These are phyloP conservation scores for Pollenia angustigena DNA, from an alignment of 2,888 invertebrate genomes.

Conservation along the genomic window DNA sequence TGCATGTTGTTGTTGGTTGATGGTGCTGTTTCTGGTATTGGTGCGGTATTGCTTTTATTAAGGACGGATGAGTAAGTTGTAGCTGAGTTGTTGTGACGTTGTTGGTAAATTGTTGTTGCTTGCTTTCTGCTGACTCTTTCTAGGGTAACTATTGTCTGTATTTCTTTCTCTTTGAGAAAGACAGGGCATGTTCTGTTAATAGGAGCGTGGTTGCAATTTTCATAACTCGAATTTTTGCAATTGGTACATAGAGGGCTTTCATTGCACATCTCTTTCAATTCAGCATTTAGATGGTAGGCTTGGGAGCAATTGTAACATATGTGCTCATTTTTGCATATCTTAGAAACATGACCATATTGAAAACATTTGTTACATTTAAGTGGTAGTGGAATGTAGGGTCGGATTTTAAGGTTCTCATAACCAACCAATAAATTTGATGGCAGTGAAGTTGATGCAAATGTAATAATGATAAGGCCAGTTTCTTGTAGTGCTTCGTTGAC, in stretches of 20 bases:
- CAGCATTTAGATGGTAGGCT: constrained; percentile 1
- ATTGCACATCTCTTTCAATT: constrained; percentile 18
- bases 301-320: constrained; percentile 32
- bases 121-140: too few relatives aligned
- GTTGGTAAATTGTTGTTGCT: too few relatives aligned
- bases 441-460: not conserved
- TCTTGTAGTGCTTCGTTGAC: not conserved
- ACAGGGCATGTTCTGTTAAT: constrained; percentile 1
- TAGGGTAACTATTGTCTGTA: not conserved
- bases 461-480: constrained; percentile 11
- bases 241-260: constrained; percentile 15
- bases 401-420: constrained; percentile 29
- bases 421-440: not conserved
- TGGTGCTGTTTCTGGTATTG: too few relatives aligned
- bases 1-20: too few relatives aligned
- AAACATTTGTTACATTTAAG: constrained; percentile 24
- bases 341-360: not conserved
- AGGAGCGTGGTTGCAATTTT: not conserved
- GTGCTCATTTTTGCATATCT: constrained; percentile 8
- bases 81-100: too few relatives aligned
- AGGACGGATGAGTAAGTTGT: too few relatives aligned
- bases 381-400: constrained; percentile 38
- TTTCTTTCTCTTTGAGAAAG: not conserved
- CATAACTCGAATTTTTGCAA: constrained; percentile 1
- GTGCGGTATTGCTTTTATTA: too few relatives aligned